Base-by-base conservation (phyloP, 53 echinoderm and acorn worm species). In the Luidia sarsii region DNA sequence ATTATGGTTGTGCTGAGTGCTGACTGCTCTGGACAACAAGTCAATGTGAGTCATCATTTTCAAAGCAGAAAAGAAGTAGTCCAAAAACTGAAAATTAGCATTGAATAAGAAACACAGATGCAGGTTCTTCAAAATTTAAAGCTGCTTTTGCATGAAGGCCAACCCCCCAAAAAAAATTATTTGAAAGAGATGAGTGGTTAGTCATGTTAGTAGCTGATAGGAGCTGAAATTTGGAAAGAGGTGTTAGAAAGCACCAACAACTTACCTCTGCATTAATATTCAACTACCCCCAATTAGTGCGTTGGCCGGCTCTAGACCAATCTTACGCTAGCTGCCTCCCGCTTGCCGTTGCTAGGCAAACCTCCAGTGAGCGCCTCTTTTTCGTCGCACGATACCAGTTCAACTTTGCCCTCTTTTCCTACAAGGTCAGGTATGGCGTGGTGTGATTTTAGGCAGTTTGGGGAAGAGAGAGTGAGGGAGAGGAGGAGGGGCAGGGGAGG, bases 361-460 rank as follows among this genome's bases (percentile, higher is more conserved):
- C 77, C 48, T 28, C 29, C 77, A 15, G 77, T 45, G 14, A 77
- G 46, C 9, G 33, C 19, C 31, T 61, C 77, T 39, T 77, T 77
- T 60, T 77, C 77, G 61, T 77, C 77, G 55, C 59, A 59, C 20
- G 77, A 61, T 28, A 77, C 77, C 61, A 77, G 77, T 77, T 43
- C 77, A 46, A 77, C 61, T 46, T 60, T 77, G 60, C 45, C 77
- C 6, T 77, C 77, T 32, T 77, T 77, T 59, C 77, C 77, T 77
- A 61, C 33, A 61, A 29, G 62, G 61, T 46, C 11, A 11, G 61
- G 60, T 28, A 43, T 77, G 77, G 36, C 11, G 36, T 8, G 32
- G 19, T 7, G 19, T 29, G 63, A 35, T 36, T 36, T 4, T 28
- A 25, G 32, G 32, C 29, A 60, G 43, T 41, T 10, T 24, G 6